These are phyloP conservation scores for Ophion slaviceki DNA, from an alignment of 2,888 invertebrate genomes.

Conservation along the genomic window DNA sequence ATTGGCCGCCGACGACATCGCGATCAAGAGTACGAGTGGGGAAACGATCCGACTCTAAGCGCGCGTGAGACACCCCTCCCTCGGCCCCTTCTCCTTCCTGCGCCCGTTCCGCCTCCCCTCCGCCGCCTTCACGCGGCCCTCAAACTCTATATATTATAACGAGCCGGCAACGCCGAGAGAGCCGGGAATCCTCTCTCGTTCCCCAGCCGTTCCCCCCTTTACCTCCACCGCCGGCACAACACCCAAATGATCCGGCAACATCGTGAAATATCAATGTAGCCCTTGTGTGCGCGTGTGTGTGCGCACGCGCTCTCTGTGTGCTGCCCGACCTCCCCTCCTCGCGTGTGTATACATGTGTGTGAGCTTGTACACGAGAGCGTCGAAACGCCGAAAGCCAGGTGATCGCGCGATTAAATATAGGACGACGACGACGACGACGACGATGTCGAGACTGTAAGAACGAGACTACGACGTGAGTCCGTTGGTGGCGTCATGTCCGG, in stretches of 20 bases:
- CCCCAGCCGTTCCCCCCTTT: neutral
- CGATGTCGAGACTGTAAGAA: slow-evolving; percentile 38
- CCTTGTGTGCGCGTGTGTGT: neutral
- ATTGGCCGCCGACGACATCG: slow-evolving; percentile 42
- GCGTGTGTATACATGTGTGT: slow-evolving; percentile 32
- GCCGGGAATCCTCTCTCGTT: slow-evolving; percentile 70
- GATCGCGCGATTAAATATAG: slow-evolving; percentile 78
- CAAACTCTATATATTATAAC: slow-evolving; percentile 7
- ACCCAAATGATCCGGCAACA: slow-evolving; percentile 73
- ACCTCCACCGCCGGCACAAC: slow-evolving; percentile 51
- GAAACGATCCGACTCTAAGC: slow-evolving; percentile 47
- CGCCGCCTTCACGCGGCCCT: neutral
- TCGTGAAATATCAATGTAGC: slow-evolving; percentile 54
- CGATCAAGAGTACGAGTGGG: slow-evolving; percentile 52
- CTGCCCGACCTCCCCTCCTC: neutral
- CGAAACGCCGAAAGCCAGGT: slow-evolving; percentile 74
- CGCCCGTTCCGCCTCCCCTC: neutral
- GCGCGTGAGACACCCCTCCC: slow-evolving; percentile 31
- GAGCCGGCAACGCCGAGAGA: slow-evolving; percentile 62
- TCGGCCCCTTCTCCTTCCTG: neutral
- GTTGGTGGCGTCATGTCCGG: slow-evolving; percentile 34
- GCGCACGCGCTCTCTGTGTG: neutral
- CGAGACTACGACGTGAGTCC: slow-evolving; percentile 47
- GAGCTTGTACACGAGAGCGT: slow-evolving; percentile 34
- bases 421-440: slow-evolving; percentile 61